A percentile compares a stretch with the other conserved stretches of the same genome.
Evolutionary conservation across 2,888 invertebrate species (phyloP).

Genomic region (Scrobipalpa atriplicella): DNA sequence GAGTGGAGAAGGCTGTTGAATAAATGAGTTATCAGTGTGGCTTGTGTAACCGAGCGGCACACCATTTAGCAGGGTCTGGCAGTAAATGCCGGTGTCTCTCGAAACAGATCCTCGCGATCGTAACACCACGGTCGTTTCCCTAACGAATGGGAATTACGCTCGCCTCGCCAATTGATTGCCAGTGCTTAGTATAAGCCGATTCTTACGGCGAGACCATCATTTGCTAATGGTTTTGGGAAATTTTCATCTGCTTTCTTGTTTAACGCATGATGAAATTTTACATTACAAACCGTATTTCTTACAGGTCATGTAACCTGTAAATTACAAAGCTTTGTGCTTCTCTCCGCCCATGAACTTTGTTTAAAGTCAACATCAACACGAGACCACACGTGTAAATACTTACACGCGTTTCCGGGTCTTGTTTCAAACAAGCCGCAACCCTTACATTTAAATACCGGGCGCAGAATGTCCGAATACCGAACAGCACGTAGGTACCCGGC

Average conservation of each 20-base stretch:
- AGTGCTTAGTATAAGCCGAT: slow-evolving; percentile 40
- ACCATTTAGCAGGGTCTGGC: slow-evolving; percentile 67
- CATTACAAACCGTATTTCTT: not conserved
- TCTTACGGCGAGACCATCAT: slow-evolving; percentile 33
- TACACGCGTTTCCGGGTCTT: not conserved
- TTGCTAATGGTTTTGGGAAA: slow-evolving; percentile 20
- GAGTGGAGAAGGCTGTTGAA: slow-evolving; percentile 54
- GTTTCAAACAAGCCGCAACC: not conserved
- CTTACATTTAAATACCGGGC: slow-evolving; percentile 13
- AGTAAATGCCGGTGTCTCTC: slow-evolving; percentile 61
- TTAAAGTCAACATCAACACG: not conserved
- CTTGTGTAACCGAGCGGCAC: slow-evolving; percentile 55
- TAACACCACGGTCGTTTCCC: slow-evolving; percentile 59
- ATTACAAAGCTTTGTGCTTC: not conserved
- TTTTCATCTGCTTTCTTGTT: not conserved
- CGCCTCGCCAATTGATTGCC: slow-evolving; percentile 42
- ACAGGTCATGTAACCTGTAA: not conserved
- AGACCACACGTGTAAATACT: slow-evolving; percentile 11
- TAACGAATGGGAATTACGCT: slow-evolving; percentile 61
- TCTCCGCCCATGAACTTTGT: not conserved
- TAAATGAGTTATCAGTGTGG: slow-evolving; percentile 54
- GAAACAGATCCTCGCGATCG: slow-evolving; percentile 54
- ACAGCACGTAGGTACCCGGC: not conserved
- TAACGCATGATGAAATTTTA: not conserved
- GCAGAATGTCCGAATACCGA: not conserved